Conservation (phyloP, 2,113 vertebrate species). For the Ictalurus punctatus region DNA sequence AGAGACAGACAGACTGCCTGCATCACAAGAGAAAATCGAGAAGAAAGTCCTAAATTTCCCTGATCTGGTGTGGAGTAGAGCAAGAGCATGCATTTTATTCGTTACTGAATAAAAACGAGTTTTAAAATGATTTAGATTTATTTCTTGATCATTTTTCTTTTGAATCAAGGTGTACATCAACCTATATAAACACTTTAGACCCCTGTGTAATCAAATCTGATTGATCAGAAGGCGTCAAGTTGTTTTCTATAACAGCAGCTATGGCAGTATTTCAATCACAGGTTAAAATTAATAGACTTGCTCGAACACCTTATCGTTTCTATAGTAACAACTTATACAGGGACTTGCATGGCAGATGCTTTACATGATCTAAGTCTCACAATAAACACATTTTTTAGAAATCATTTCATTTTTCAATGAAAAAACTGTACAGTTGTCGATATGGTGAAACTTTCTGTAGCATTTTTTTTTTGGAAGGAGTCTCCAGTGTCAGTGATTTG, state of each 20-base stretch:
- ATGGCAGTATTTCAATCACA: background rate
- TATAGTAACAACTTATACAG: background rate
- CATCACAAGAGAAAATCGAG: background rate
- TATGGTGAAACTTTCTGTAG: background rate
- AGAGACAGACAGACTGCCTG: conserved; percentile 53
- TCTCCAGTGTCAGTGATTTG: too few relatives aligned
- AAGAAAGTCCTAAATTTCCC: background rate
- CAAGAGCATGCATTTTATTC: background rate
- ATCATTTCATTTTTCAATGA: background rate
- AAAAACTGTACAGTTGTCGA: background rate
- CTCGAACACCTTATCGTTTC: background rate
- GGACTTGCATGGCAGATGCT: background rate
- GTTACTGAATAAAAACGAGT: background rate
- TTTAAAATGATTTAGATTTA: background rate
- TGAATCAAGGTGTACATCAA: background rate
- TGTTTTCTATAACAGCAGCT: background rate
- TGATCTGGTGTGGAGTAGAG: background rate
- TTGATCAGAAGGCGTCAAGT: background rate
- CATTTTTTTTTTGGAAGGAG: background rate
- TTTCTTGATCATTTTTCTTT: background rate
- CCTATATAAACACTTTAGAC: background rate
- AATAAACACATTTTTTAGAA: background rate
- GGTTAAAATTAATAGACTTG: background rate
- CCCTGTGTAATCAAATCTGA: background rate
- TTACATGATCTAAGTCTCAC: background rate